Percentiles rank a stretch among this genome's conserved stretches.
These are phyloP conservation scores for Otus scops DNA, from an alignment of 2,797 vertebrate genomes.

Conservation along the genomic window DNA sequence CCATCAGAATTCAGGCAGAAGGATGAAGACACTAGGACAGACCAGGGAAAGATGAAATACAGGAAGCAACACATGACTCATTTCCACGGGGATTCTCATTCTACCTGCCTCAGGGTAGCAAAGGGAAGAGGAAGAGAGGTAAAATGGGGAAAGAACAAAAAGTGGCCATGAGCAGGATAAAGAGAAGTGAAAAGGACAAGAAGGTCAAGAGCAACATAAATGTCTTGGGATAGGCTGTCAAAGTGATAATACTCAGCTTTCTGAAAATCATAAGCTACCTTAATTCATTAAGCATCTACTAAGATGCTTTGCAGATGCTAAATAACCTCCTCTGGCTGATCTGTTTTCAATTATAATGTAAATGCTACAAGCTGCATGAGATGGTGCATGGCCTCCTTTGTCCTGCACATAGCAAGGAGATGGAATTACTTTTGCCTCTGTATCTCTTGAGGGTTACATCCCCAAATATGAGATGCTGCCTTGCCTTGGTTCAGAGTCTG, in stretches of 20 bases:
- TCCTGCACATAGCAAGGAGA: not conserved
- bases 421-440: not conserved
- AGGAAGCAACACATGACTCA: not conserved
- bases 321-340: not conserved
- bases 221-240: not conserved
- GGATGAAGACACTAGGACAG: not conserved
- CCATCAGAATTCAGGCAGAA: not conserved
- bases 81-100: not conserved
- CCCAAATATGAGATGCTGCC: not conserved
- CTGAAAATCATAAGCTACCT: conserved; percentile 40
- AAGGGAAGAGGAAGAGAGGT: not conserved
- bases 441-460: not conserved
- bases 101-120: not conserved
- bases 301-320: conserved; percentile 13
- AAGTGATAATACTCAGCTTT: conserved; percentile 22
- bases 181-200: not conserved
- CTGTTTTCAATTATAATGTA: conserved; percentile 44
- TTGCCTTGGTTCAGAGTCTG: not conserved
- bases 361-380: not conserved
- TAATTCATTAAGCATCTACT: conserved; percentile 37
- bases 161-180: not conserved
- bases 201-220: not conserved
- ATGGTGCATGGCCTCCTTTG: not conserved
- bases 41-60: not conserved
- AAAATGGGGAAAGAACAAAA: not conserved